Base-by-base conservation (phyloP, 1,140 invertebrate genomes). In the Acyrthosiphon pisum region DNA sequence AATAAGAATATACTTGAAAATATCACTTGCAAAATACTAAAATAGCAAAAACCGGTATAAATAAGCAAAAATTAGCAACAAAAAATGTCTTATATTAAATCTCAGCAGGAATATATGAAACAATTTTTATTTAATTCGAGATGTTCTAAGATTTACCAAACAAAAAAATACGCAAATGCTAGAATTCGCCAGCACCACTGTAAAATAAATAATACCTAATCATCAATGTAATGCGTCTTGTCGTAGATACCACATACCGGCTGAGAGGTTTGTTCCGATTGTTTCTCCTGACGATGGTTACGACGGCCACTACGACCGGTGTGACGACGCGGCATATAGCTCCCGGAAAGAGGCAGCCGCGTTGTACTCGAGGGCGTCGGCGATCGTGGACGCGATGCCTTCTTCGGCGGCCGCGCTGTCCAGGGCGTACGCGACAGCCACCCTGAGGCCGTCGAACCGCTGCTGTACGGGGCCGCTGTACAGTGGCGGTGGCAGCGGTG, bases 281-380 rank as follows among this genome's bases (percentile, higher is more conserved):
- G 91, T 93, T 53, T 93, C 91, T 37, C 91, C 91, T 41, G 91
- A 93, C 81, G 91, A 93, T 26, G 91, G 91, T 93, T 93, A 93
- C 37, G 91, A 93, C 91, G 91, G 91, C 48, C 91, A 93, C 48
- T 93, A 93, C 37, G 91, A 93, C 35, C 91, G 91, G 44, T 93
- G 91, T 48, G 91, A 93, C 48, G 91, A 93, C 81, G 91, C 76
- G 35, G 91, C 76, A 14, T 93, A 93, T 50, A 44, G 46, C 22
- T 81, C 90, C n/a, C 41, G 68, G 7, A 93, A 83, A 56, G 81
- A 93, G 6, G 81, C 76, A 6, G 46, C 81, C n/a, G 30, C 91
- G 37, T 22, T 84, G 22, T 93, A 93, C 23, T 84, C 91, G 20
- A 93, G 91, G 26, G 81, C 91, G 81, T 53, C 91, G 35, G 44